Evolutionary conservation across 2,113 vertebrate genomes (phyloP).

Genomic region (Sceloporus undulatus): DNA sequence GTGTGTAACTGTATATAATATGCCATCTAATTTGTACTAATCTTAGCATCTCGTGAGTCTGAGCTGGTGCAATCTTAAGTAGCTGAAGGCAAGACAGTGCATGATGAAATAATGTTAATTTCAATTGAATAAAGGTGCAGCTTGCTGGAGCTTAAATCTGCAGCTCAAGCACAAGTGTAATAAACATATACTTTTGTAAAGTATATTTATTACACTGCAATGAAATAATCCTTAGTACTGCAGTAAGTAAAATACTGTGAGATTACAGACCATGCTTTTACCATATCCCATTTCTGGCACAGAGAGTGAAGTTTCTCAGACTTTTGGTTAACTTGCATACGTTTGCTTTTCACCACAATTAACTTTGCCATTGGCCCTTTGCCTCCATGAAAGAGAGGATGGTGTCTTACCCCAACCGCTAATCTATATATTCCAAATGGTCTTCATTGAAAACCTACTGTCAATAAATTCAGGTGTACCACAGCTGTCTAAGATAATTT

Average conservation of each 20-base stretch:
- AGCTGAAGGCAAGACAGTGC: neutral
- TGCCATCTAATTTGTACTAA: neutral
- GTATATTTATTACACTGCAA: neutral
- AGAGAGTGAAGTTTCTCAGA: neutral
- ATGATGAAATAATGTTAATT: constrained; percentile 6
- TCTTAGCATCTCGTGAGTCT: constrained; percentile 25
- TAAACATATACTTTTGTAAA: neutral
- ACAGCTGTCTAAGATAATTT: neutral
- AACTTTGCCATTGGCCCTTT: neutral
- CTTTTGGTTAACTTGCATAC: neutral
- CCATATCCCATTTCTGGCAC: neutral
- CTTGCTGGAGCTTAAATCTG: neutral
- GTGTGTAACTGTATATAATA: neutral
- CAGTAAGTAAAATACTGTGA: neutral
- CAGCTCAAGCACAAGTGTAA: neutral
- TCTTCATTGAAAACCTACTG: neutral
- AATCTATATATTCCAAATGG: neutral
- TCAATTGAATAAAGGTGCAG: neutral
- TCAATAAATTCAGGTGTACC: neutral
- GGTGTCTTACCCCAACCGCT: neutral
- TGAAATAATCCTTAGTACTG: neutral
- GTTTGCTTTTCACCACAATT: neutral
- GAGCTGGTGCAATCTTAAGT: neutral
- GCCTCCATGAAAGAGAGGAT: neutral
- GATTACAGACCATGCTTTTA: neutral